Evolutionary conservation across 2,113 vertebrate species (phyloP).

Genomic region (Miniopterus natalensis): DNA sequence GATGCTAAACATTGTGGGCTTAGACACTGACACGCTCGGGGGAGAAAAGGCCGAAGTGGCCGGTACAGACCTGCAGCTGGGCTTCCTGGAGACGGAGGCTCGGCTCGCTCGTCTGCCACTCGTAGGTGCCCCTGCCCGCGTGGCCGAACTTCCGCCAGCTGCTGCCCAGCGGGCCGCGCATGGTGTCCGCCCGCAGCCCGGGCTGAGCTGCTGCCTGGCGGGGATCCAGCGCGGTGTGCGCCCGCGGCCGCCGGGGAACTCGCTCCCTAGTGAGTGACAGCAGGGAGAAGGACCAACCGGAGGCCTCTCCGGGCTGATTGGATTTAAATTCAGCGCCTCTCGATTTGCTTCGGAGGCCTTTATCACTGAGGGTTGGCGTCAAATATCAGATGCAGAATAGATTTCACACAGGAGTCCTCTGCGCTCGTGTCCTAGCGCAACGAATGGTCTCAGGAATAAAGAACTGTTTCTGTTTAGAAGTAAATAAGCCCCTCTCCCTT

Average conservation of each 20-base stretch:
- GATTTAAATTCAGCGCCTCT: conserved; percentile 87
- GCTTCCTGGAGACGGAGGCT: conserved; percentile 89
- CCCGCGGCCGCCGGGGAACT: conserved; percentile 83
- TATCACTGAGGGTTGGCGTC: conserved; percentile 87
- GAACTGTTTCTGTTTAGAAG: conserved; percentile 78
- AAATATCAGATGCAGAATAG: conserved; percentile 82
- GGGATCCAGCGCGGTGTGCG: conserved; percentile 75
- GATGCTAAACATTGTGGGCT: not conserved
- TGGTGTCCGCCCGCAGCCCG: conserved; percentile 81
- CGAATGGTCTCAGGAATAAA: conserved; percentile 74
- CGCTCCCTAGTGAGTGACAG: conserved; percentile 80
- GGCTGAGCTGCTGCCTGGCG: conserved; percentile 69
- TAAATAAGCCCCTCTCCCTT: conserved; percentile 66
- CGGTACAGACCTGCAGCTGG: conserved; percentile 91
- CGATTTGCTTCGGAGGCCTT: conserved; percentile 91
- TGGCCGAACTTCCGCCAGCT: conserved; percentile 94
- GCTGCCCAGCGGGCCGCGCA: conserved; percentile 91
- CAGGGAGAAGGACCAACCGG: conserved; percentile 74
- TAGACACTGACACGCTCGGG: not conserved
- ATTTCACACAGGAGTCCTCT: conserved; percentile 79
- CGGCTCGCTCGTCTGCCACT: conserved; percentile 91
- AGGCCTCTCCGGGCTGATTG: conserved; percentile 79
- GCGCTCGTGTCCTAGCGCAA: conserved; percentile 84
- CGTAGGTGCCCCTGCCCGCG: conserved; percentile 91
- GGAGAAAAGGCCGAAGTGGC: not conserved